Conservation (phyloP, 2,113 vertebrate species). For the Damaliscus lunatus region DNA sequence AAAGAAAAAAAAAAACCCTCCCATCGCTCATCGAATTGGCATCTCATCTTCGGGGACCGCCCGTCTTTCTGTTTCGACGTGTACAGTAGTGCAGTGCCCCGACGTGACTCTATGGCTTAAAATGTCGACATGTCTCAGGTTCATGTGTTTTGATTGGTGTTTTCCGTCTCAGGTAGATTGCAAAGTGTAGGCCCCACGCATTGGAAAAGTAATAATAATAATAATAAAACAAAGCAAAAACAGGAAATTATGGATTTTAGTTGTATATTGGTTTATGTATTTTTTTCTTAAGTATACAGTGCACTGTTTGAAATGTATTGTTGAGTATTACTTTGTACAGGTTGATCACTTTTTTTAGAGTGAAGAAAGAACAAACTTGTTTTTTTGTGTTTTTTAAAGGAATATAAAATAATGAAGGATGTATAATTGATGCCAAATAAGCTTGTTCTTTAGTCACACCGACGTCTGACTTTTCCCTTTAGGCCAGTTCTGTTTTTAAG, state of each 20-base stretch:
- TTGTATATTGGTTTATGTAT: constrained; percentile 87
- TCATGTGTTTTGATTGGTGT: constrained; percentile 89
- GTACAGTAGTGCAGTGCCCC: constrained; percentile 87
- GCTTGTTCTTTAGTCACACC: constrained; percentile 86
- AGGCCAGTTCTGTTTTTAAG: constrained; percentile 86
- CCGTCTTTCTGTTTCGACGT: constrained; percentile 82
- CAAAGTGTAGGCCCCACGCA: constrained; percentile 86
- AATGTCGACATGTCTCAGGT: constrained; percentile 90
- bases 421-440: constrained; percentile 82
- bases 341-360: constrained; percentile 84
- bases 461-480: constrained; percentile 77
- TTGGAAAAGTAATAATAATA: constrained; percentile 73
- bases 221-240: constrained; percentile 73
- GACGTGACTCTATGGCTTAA: constrained; percentile 86
- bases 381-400: constrained; percentile 78
- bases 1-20: background rate
- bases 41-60: constrained; percentile 69
- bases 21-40: constrained; percentile 61
- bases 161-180: constrained; percentile 91
- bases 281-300: constrained; percentile 87
- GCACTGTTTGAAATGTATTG: constrained; percentile 90
- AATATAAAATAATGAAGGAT: constrained; percentile 76
- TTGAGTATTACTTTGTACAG: constrained; percentile 92
- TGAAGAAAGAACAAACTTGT: constrained; percentile 88
- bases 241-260: constrained; percentile 83